Conservation (phyloP, 2,113 vertebrate genomes). For the Lanius collurio region DNA sequence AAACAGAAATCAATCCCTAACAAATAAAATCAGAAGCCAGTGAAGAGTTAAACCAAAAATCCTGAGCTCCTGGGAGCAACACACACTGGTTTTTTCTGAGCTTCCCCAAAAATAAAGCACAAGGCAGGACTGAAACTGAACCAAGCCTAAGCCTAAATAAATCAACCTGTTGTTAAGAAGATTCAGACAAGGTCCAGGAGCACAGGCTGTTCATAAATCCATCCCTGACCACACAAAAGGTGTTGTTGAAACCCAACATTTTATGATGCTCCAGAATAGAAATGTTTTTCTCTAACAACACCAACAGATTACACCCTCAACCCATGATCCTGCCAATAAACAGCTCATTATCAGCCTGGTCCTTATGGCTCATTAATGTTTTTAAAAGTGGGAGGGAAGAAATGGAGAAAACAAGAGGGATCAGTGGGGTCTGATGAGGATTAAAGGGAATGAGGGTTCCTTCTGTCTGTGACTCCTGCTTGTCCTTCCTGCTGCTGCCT, state of each 20-base stretch:
- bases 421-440: not conserved
- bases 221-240: not conserved
- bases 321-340: not conserved
- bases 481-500: not conserved
- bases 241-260: not conserved
- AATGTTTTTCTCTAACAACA: not conserved
- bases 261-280: not conserved
- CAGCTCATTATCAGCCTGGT: conserved; percentile 13
- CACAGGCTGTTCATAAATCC: conserved; percentile 3
- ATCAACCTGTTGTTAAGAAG: not conserved
- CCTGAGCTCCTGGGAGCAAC: not conserved
- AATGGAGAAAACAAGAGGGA: not conserved
- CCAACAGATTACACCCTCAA: not conserved
- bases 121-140: not conserved
- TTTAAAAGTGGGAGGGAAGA: not conserved
- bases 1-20: not conserved
- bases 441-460: not conserved
- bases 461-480: not conserved
- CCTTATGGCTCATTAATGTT: conserved; percentile 29
- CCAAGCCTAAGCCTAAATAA: not conserved
- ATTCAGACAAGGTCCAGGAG: not conserved
- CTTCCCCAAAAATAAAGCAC: not conserved
- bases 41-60: conserved; percentile 2
- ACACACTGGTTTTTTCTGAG: not conserved
- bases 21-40: not conserved